Base-by-base conservation (phyloP, 2,888 invertebrate genomes). In the Drosophila nr. perissopoda region DNA sequence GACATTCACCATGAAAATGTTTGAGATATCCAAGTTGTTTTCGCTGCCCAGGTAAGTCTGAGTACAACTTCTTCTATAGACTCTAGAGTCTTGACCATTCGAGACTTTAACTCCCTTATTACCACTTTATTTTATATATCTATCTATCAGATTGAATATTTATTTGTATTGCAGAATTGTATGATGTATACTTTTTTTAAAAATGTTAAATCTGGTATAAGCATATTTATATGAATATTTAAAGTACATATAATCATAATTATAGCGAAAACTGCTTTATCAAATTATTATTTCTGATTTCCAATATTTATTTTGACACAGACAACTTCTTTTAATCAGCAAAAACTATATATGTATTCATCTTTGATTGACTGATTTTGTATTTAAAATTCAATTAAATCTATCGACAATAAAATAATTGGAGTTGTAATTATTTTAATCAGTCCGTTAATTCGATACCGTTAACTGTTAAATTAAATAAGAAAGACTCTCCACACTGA, bases 1-100 rank as follows among this genome's bases (percentile, higher is more conserved):
- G 53, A 70, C 67, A 31, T 59, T 73, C 63, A 60, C 60, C 68
- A 90, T 84, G 86, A 91, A 89, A 82, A 91, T 92, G 92, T 92
- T 92, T 70, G 92, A 92, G 62, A 90, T 92, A 74, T 92, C 92
- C 3, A 92, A 92, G 59, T 61, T 92, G 71, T 92, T 92, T 78
- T 84, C 91, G 51, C 68, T 92, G 71, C 85, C 91, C 75, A 91
- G 92, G 92, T 92, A 89, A 88, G 91, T 13, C 25, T 8, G 0
- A 52, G 36, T n/a, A 6, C 27, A 21, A 21, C n/a, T 33, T 16
- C 6, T 8, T 4, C 18, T 7, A 38, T 4, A 4, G 16, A 18
- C 38, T 31, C 2, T 1, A 13, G 5, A 40, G n/a, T 60, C n/a
- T 31, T 31, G n/a, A 59, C 27, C 11, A 38, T 51, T 29, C 31